These are phyloP conservation scores for Scaptomyza cyrtandrae DNA, from an alignment of 2,888 invertebrate genomes.

Conservation along the genomic window DNA sequence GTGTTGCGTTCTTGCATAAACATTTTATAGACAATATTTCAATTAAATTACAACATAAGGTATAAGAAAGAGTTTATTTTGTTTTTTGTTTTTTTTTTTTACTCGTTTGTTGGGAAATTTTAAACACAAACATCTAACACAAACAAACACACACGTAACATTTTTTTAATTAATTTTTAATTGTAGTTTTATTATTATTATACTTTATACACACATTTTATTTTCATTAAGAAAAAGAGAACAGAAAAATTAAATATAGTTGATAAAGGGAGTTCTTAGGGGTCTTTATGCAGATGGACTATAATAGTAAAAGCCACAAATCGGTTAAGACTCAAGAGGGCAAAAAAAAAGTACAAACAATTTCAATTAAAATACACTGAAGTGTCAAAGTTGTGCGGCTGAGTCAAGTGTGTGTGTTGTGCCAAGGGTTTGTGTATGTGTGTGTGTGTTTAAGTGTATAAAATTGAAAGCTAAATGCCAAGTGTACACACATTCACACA, in stretches of 20 bases:
- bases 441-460: neutral
- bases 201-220: slow-evolving; percentile 35
- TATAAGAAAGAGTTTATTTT: slow-evolving; percentile 35
- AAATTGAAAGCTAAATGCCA: slow-evolving; percentile 43
- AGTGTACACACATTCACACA: slow-evolving; percentile 40
- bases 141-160: slow-evolving; percentile 20
- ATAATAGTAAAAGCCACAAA: slow-evolving; percentile 56
- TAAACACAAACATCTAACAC: slow-evolving; percentile 18
- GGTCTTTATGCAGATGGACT: slow-evolving; percentile 47
- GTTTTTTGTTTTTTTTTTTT: neutral
- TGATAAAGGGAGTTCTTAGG: slow-evolving; percentile 1
- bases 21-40: slow-evolving; percentile 69
- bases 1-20: slow-evolving; percentile 67
- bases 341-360: slow-evolving; percentile 49
- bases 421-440: slow-evolving; percentile 11
- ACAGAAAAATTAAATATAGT: slow-evolving; percentile 24
- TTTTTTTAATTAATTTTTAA: slow-evolving; percentile 26
- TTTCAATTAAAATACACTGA: slow-evolving; percentile 72
- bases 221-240: slow-evolving; percentile 2
- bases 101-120: slow-evolving; percentile 30
- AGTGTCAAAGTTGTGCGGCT: slow-evolving; percentile 70
- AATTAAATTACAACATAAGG: slow-evolving; percentile 72
- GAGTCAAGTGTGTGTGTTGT: slow-evolving; percentile 48
- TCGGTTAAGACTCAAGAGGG: slow-evolving; percentile 47
- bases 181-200: slow-evolving; percentile 22